Evolutionary conservation across 2,113 vertebrate genomes (phyloP).

Genomic region (Oenanthe melanoleuca): DNA sequence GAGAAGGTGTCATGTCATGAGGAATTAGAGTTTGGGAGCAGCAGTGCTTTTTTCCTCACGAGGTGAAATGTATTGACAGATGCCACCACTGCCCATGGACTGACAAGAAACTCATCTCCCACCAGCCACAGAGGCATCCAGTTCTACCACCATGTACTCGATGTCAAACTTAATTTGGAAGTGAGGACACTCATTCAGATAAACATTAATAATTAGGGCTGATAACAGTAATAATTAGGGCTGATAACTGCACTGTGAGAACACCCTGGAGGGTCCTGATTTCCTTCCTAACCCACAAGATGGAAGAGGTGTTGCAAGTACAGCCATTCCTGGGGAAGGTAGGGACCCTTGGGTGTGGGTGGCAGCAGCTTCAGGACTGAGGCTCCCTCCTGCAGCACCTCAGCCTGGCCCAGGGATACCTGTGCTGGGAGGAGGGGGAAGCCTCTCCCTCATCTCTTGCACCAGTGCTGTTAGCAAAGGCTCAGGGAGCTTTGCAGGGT

Average conservation of each 20-base stretch:
- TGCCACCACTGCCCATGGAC: fast-evolving
- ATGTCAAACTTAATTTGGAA: not conserved
- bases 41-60: not conserved
- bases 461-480: not conserved
- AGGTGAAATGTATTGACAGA: not conserved
- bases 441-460: not conserved
- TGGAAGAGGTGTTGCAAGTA: not conserved
- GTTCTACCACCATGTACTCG: fast-evolving
- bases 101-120: not conserved
- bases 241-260: fast-evolving
- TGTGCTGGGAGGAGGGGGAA: not conserved
- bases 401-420: not conserved
- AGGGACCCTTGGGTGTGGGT: not conserved
- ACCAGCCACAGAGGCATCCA: fast-evolving
- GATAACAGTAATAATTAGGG: not conserved
- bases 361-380: not conserved
- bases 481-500: not conserved
- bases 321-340: not conserved
- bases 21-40: not conserved
- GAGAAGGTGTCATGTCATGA: not conserved
- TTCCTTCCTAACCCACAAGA: not conserved
- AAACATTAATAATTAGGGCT: no score
- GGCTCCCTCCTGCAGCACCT: not conserved
- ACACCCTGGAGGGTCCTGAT: not conserved
- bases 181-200: not conserved